Evolutionary conservation across 2,888 invertebrate species (phyloP), one percentile per base, ranked within the genome.

Genomic region (Drosophila multiciliata): DNA sequence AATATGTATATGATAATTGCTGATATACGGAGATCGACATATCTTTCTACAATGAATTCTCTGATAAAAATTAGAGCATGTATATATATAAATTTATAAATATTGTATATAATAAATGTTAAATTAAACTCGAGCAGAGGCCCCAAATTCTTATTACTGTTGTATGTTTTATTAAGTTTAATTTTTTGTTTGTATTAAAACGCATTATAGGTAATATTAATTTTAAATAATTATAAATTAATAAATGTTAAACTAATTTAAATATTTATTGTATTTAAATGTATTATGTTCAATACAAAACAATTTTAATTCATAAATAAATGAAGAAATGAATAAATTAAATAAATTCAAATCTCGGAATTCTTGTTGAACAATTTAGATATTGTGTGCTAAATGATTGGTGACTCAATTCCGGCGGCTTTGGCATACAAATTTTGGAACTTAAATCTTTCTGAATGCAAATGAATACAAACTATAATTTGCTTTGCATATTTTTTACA

Each of bases 1-100:
- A 66, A 20, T 52, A 58, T 4, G 8, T 8, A 1, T 23, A 2
- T 32, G 66, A 15, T 61, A 73, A 74, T 74, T 67, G 17, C 12
- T 15, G 4, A 26, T 45, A 50, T 60, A 38, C 35, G 33, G 15
- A 42, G 17, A 54, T 2, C 23, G 15, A 40, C 8, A 40, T n/a
- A 5, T 8, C 15, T 55, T 23, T 7, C 1, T 40, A 20, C 12
- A 15, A 36, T 12, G 8, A 1, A 8, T 7, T 11, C 9, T 7
- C 38, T 26, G 12, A 5, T 17, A 8, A 2, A 54, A 26, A 17
- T 49, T 15, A 4, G 8, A 1, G 5, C 20, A 45, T 45, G 3
- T 23, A 23, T 12, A 7, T 23, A 26, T 8, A 15, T 4, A 48
- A 23, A 12, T 45, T 20, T 12, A 40, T 40, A 40, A 4, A 9